phyloP scores from a whole-genome alignment of 1,140 invertebrate genomes.

The Habropoda laboriosa region DNA sequence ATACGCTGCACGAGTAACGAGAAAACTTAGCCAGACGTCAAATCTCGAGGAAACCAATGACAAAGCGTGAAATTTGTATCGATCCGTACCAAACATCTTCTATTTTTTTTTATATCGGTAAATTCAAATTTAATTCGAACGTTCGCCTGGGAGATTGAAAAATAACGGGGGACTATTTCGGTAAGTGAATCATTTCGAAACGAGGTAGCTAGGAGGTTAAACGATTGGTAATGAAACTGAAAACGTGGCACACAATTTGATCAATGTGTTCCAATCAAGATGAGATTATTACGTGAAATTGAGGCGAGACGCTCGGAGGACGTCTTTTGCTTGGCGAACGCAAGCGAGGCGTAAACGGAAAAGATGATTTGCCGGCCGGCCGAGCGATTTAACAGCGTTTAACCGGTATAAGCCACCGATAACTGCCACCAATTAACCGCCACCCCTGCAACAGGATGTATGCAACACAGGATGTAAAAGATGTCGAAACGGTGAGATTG shows the following conservation, averaged over 20 bases:
- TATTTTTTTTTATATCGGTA: too few relatives aligned
- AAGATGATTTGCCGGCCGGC: slow-evolving; percentile 17
- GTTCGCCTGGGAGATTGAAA: too few relatives aligned
- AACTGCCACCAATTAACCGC: slow-evolving; percentile 26
- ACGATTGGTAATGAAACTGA: too few relatives aligned
- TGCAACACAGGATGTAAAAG: not conserved
- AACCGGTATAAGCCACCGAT: slow-evolving; percentile 15
- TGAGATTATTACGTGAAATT: not conserved
- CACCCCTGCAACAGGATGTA: slow-evolving; percentile 1
- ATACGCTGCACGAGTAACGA: not conserved
- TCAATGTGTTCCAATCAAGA: not conserved
- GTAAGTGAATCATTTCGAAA: too few relatives aligned
- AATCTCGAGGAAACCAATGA: not conserved
- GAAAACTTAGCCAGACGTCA: not conserved
- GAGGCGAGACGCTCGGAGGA: not conserved
- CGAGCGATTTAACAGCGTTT: slow-evolving; percentile 1
- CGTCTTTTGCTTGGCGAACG: not conserved
- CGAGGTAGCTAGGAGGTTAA: too few relatives aligned
- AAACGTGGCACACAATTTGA: not conserved
- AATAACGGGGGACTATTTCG: too few relatives aligned
- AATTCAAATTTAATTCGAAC: too few relatives aligned
- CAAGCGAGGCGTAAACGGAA: slow-evolving; percentile 22
- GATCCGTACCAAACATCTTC: too few relatives aligned
- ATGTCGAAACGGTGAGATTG: not conserved
- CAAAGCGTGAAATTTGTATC: not conserved